Evolutionary conservation across 2,797 vertebrate species (phyloP).

Genomic region (Muscicapa striata): DNA sequence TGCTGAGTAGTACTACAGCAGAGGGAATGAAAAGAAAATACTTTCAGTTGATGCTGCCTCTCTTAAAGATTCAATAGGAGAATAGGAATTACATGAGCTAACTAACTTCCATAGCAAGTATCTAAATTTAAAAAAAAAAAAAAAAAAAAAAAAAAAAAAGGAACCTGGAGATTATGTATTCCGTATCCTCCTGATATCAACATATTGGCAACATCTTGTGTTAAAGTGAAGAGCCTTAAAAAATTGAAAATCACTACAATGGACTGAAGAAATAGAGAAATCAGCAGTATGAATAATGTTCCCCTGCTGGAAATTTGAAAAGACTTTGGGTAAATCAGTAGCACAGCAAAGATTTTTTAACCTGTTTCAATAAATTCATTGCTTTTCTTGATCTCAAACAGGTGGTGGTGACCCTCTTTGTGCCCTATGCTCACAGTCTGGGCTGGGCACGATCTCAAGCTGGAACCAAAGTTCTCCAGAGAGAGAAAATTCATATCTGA

Average conservation of each 20-base stretch:
- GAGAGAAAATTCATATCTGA: not conserved
- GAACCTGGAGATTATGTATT: not conserved
- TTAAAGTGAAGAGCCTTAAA: not conserved
- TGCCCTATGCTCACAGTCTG: rapidly evolving
- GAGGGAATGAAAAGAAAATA: not conserved
- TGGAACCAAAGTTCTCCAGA: not conserved
- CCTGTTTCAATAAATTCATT: not conserved
- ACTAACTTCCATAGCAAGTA: not conserved
- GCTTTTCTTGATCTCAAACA: not conserved
- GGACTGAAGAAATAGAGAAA: not conserved
- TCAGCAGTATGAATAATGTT: not conserved
- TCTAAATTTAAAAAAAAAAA: not conserved
- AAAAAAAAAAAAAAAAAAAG: not conserved
- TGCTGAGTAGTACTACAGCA: not conserved
- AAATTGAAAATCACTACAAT: not conserved
- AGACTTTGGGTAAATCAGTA: not conserved
- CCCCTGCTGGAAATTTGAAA: not conserved
- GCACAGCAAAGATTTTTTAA: not conserved
- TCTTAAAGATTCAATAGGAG: not conserved
- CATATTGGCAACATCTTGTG: not conserved
- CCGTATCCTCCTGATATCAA: not conserved
- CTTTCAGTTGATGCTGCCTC: not conserved
- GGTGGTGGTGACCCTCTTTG: not conserved
- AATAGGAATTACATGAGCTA: not conserved
- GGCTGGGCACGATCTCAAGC: not conserved